A percentile compares a stretch with the other conserved stretches of the same genome.
Conservation (phyloP, 2,113 vertebrate genomes). For the Ondatra zibethicus region DNA sequence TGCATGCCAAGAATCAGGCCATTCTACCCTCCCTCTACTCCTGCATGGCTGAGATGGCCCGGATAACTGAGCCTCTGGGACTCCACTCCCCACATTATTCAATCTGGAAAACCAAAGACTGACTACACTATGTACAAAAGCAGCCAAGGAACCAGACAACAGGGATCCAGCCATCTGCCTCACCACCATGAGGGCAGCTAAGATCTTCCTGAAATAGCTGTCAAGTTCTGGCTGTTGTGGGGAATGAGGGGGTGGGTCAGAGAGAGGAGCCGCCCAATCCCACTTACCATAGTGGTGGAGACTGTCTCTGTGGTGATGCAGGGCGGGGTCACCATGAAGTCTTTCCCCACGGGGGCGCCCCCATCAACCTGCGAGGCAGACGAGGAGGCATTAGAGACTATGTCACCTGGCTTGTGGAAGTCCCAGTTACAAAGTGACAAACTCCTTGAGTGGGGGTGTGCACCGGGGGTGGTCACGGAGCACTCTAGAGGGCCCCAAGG, state of each 20-base stretch:
- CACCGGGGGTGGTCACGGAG: not conserved
- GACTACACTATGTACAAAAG: not conserved
- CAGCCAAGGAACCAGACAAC: not conserved
- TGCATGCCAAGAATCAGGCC: not conserved
- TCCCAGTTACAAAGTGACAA: not conserved
- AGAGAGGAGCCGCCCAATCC: not conserved
- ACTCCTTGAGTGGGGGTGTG: not conserved
- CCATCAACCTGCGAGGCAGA: conserved; percentile 83
- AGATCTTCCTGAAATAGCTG: not conserved
- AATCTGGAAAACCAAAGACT: not conserved
- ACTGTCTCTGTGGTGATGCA: conserved; percentile 81
- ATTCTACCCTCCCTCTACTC: not conserved
- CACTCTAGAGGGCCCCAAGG: not conserved
- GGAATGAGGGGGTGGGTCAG: not conserved
- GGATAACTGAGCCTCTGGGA: not conserved
- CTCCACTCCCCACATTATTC: not conserved
- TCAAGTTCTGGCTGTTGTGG: not conserved
- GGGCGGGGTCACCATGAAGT: conserved; percentile 70
- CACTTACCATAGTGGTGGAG: conserved; percentile 84
- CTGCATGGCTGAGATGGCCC: not conserved
- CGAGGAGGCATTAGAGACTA: conserved; percentile 22
- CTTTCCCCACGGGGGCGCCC: conserved; percentile 73
- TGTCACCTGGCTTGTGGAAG: not conserved
- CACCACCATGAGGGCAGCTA: too few species aligned
- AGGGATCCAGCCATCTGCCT: not conserved